Base-by-base conservation (phyloP, 2,888 invertebrate genomes). In the Amorpha juglandis region DNA sequence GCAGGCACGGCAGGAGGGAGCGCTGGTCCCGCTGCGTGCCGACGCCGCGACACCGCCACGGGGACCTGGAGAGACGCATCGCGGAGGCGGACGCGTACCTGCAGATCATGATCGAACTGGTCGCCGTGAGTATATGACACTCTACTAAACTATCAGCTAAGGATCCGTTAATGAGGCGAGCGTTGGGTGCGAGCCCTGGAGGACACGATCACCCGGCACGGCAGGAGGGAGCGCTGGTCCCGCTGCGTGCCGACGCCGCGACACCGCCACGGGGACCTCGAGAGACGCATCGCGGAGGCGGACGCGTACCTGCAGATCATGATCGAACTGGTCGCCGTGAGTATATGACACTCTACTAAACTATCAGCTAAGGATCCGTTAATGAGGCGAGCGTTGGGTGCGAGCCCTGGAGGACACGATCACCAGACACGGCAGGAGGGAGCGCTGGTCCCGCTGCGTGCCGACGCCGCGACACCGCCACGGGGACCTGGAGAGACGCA, bases 351-450 rank as follows among this genome's bases (percentile, higher is more conserved):
- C 35, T 35, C 35, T n/a, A n/a, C n/a, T n/a, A n/a, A n/a, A n/a
- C n/a, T n/a, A n/a, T n/a, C n/a, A n/a, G n/a, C n/a, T n/a, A n/a
- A n/a, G n/a, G n/a, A n/a, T n/a, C n/a, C n/a, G n/a, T n/a, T n/a
- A n/a, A n/a, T n/a, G n/a, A n/a, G n/a, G 99, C 64, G 99, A 99
- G 86, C 96, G 97, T 75, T 99, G 99, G 99, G 98, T 99, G 67
- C 95, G 97, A 51, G 97, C 98, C 52, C 93, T 99, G 70, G 99
- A 99, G 89, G 98, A 98, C 85, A 98, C 98, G 48, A 99, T 99
- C 86, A 92, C 96, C 65, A 94, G 98, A 72, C 98, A 98, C 91
- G 91, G 93, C 1, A 78, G 92, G 0, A 81, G 94, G 58, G 94
- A 94, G 77, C 82, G 94, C 65, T 92, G 94, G 94, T 89, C 91